phyloP scores from a whole-genome alignment of 2,888 invertebrate species.

The Odontothrips loti region DNA sequence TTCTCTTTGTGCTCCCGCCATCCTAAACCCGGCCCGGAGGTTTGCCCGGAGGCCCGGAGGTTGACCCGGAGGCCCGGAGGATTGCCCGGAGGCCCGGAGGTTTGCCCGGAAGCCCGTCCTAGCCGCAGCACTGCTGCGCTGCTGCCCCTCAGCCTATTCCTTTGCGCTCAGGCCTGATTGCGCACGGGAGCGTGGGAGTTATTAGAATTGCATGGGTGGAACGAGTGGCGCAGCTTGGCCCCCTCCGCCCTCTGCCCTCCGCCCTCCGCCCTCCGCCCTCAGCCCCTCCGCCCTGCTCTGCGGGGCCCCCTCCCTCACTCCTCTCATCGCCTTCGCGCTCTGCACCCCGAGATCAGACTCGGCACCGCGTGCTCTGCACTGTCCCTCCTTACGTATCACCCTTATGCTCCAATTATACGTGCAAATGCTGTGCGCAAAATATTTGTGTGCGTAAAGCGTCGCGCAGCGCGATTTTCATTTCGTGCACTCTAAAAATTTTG shows the following conservation, averaged over 20 bases:
- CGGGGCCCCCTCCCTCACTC: background rate
- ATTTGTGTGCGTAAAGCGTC: no score
- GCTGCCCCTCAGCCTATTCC: background rate
- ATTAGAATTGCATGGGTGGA: conserved; percentile 9
- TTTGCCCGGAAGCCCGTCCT: no score
- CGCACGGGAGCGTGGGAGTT: conserved; percentile 22
- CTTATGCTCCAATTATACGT: no score
- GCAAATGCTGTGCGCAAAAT: no score
- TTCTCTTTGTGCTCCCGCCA: no score
- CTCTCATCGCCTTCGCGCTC: no score
- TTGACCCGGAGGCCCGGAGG: no score
- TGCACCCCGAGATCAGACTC: background rate
- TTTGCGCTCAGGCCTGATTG: conserved; percentile 22
- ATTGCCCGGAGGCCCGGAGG: no score
- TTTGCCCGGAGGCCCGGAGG: no score
- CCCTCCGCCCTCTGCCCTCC: background rate
- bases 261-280: background rate
- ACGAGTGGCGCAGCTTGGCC: background rate
- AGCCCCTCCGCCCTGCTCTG: background rate
- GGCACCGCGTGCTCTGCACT: background rate
- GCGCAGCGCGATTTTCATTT: no score
- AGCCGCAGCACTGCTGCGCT: background rate
- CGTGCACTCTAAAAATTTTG: no score
- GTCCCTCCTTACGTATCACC: background rate
- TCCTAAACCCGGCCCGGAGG: no score